Evolutionary conservation across 2,797 vertebrate species (phyloP).

Genomic region (Xenops minutus): DNA sequence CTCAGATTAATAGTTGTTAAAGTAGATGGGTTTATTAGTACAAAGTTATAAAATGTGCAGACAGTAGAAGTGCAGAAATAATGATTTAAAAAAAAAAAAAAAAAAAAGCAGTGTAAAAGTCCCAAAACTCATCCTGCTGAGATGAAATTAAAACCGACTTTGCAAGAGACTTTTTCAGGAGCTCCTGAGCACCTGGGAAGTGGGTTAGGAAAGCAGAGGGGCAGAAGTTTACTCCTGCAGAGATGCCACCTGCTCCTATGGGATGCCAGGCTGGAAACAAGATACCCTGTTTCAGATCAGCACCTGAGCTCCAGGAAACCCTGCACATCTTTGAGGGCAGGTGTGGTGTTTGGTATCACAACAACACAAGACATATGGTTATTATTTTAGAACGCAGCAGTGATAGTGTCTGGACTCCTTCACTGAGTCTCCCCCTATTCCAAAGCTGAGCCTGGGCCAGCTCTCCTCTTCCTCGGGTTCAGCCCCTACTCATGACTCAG

Average conservation of each 20-base stretch:
- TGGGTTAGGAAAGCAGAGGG: neutral
- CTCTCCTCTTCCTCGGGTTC: neutral
- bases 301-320: neutral
- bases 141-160: neutral
- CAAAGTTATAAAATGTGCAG: neutral
- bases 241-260: neutral
- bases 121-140: neutral
- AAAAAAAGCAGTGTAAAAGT: neutral
- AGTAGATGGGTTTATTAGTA: neutral
- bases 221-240: neutral
- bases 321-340: neutral
- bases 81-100: neutral
- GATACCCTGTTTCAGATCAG: neutral
- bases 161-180: neutral
- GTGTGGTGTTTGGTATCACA: neutral
- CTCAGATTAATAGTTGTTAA: neutral
- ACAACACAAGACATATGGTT: rapidly evolving
- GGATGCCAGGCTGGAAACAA: neutral
- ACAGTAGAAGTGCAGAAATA: neutral
- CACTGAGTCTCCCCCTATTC: neutral
- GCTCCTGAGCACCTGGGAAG: neutral
- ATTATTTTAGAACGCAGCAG: neutral
- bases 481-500: neutral
- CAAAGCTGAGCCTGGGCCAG: neutral
- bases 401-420: neutral